Conservation (phyloP, 2,797 vertebrate genomes). For the Sphenodon punctatus region DNA sequence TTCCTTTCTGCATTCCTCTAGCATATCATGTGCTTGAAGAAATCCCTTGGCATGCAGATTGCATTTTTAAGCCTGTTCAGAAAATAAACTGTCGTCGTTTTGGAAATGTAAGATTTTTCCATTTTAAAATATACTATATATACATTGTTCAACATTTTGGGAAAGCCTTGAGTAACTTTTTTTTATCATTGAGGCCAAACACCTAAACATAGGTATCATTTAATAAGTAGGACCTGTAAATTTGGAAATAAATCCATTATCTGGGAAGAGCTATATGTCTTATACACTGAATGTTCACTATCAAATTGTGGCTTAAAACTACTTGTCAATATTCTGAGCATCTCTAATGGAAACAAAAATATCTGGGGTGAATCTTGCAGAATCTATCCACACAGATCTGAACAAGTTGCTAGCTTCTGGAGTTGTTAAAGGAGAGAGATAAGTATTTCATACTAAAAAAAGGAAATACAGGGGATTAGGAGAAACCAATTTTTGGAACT, state of each 20-base stretch:
- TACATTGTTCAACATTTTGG: neutral
- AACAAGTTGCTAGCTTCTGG: neutral
- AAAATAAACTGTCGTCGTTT: conserved; percentile 3
- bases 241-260: neutral
- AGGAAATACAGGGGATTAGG: conserved; percentile 1
- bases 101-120: conserved; percentile 1
- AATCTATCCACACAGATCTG: neutral
- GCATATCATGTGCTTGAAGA: conserved; percentile 6
- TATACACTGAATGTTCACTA: neutral
- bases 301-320: neutral
- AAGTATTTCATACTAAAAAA: neutral
- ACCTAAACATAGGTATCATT: neutral
- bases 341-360: conserved; percentile 13
- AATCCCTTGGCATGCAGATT: conserved; percentile 32
- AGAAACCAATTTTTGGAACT: neutral
- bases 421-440: too few relatives aligned
- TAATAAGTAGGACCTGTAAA: neutral
- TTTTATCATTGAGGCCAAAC: conserved; percentile 40
- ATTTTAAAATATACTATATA: conserved; percentile 17
- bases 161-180: neutral
- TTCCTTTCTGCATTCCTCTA: neutral
- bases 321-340: neutral
- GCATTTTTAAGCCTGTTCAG: conserved; percentile 24
- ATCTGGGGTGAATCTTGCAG: neutral
- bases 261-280: conserved; percentile 1